Conservation (phyloP, 2,888 invertebrate species). For the Drosophila borborema region DNA sequence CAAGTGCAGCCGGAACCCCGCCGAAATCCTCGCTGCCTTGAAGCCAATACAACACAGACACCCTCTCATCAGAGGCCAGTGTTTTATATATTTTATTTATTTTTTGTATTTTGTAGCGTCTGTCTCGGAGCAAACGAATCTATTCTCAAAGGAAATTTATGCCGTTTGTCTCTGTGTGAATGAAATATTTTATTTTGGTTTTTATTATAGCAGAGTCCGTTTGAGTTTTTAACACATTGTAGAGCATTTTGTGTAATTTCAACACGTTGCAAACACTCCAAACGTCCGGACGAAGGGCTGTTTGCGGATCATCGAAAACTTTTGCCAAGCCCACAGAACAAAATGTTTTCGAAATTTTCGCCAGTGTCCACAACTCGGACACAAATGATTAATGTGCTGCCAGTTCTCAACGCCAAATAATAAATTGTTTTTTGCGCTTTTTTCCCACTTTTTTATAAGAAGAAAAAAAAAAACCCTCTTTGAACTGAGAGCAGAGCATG, state of each 20-base stretch:
- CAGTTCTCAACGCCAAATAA: conserved; percentile 65
- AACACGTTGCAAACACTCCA: conserved; percentile 67
- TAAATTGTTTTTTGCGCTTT: conserved; percentile 63
- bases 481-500: conserved; percentile 15
- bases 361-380: conserved; percentile 76
- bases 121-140: conserved; percentile 61
- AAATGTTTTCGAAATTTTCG: conserved; percentile 56
- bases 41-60: conserved; percentile 20
- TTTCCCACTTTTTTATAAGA: conserved; percentile 28
- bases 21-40: background rate
- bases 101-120: conserved; percentile 34
- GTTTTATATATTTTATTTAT: background rate
- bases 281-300: conserved; percentile 36
- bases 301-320: conserved; percentile 51
- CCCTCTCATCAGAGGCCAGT: conserved; percentile 43
- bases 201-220: conserved; percentile 41
- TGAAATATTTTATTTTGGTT: conserved; percentile 77
- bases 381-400: conserved; percentile 74
- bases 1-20: conserved; percentile 34
- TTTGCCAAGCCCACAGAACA: conserved; percentile 56
- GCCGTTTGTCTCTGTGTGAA: conserved; percentile 74
- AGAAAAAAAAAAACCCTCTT: conserved; percentile 38
- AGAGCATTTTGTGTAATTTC: conserved; percentile 76
- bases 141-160: conserved; percentile 80
- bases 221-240: conserved; percentile 71